These are phyloP conservation scores for Oreochromis grahami DNA, from an alignment of 2,797 vertebrate species.

Conservation along the genomic window DNA sequence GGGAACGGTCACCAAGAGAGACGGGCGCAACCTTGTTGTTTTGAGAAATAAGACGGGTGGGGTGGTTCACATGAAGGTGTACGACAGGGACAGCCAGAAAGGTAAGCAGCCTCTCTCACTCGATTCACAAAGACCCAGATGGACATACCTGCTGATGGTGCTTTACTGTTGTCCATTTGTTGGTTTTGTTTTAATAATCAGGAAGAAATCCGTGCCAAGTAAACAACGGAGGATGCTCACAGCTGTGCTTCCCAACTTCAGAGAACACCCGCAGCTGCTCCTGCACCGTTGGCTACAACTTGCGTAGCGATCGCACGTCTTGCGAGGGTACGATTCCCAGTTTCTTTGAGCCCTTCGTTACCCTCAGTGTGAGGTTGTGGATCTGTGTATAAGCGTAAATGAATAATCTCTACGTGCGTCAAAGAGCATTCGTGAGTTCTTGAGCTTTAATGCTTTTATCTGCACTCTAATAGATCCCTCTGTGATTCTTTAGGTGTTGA, in stretches of 20 bases:
- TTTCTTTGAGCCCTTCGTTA: background rate
- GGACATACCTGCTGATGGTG: background rate
- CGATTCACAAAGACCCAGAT: background rate
- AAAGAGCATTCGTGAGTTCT: background rate
- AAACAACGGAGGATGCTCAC: slow-evolving; percentile 95
- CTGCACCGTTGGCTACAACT: slow-evolving; percentile 93
- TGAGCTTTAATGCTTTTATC: background rate
- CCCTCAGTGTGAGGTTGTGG: background rate
- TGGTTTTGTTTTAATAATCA: slow-evolving; percentile 53
- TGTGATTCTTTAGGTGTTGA: slow-evolving; percentile 81
- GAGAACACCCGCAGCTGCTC: slow-evolving; percentile 91
- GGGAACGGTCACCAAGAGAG: slow-evolving; percentile 91
- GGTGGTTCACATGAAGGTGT: slow-evolving; percentile 96
- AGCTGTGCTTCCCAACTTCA: slow-evolving; percentile 95
- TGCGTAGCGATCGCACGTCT: slow-evolving; percentile 89
- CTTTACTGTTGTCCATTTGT: background rate
- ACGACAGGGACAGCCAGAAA: slow-evolving; percentile 92
- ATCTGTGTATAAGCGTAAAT: background rate
- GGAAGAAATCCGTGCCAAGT: slow-evolving; percentile 92
- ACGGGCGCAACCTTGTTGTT: slow-evolving; percentile 83
- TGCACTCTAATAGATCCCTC: background rate
- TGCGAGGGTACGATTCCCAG: slow-evolving; percentile 83
- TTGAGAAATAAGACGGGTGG: slow-evolving; percentile 92
- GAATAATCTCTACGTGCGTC: background rate
- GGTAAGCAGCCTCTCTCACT: slow-evolving; percentile 66